A percentile compares a stretch with the other conserved stretches of the same genome.
Conservation (phyloP, 2,797 vertebrate genomes). For the Rhinogobio ventralis region DNA sequence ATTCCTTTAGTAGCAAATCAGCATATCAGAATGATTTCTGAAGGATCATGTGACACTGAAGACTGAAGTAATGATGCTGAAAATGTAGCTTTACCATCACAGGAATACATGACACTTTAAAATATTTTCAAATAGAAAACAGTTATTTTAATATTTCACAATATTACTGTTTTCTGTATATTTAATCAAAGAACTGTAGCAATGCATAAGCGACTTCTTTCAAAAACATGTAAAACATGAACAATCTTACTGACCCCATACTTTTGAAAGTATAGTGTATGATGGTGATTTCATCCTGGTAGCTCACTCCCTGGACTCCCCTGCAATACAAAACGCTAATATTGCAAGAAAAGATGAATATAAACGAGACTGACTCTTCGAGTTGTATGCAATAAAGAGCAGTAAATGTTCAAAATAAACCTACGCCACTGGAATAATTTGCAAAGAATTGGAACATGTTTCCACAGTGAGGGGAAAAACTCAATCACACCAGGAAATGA, state of each 20-base stretch:
- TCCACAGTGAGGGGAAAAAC: slow-evolving; percentile 18
- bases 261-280: neutral
- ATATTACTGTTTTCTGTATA: neutral
- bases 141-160: neutral
- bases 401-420: slow-evolving; percentile 2
- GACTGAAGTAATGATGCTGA: too few species aligned
- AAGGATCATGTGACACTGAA: neutral
- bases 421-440: neutral
- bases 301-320: neutral
- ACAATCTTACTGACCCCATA: neutral
- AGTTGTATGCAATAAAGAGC: neutral
- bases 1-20: too few species aligned
- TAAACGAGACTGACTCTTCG: neutral
- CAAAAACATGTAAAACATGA: neutral
- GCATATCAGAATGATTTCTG: neutral
- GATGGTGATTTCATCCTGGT: neutral
- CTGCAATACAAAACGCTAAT: neutral
- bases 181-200: neutral
- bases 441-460: neutral
- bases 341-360: neutral
- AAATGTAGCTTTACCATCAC: too few species aligned
- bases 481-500: slow-evolving; percentile 17
- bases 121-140: too few species aligned
- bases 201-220: neutral
- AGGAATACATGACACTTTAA: too few species aligned